phyloP scores from a whole-genome alignment of 2,888 invertebrate species.

The Hyppa rectilinea region DNA sequence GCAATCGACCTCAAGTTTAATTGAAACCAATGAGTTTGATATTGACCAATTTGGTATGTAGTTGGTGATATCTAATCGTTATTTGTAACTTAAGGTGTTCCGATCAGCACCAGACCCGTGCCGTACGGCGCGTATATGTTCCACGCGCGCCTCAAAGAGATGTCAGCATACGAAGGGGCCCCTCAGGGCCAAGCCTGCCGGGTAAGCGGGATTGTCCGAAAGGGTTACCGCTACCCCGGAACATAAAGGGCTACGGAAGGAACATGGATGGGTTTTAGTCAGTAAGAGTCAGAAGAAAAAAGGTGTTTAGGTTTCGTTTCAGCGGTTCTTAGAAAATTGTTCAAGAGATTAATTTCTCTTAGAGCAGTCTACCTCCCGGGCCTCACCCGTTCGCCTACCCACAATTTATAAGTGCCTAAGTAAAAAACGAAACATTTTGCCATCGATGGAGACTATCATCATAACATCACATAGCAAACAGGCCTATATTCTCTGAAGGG shows the following conservation, averaged over 20 bases:
- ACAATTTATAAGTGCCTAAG: neutral
- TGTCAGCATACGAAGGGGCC: no score
- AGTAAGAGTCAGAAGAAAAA: no score
- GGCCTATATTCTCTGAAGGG: neutral
- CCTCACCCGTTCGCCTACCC: neutral
- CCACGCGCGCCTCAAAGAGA: no score
- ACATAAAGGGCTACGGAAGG: no score
- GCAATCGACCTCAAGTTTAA: conserved; percentile 57
- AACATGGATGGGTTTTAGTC: no score
- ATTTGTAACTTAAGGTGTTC: neutral
- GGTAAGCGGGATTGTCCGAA: no score
- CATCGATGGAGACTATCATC: neutral
- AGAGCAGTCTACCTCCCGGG: neutral
- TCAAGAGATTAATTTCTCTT: neutral
- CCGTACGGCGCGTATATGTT: no score
- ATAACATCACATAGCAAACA: neutral
- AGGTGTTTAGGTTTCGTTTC: neutral
- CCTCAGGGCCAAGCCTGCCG: no score
- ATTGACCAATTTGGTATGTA: conserved; percentile 50
- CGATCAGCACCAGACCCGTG: no score
- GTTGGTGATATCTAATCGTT: conserved; percentile 18
- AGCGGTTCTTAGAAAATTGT: neutral
- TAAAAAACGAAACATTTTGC: neutral
- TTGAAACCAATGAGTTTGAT: conserved; percentile 63
- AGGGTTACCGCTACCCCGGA: no score